Evolutionary conservation across 2,113 vertebrate species (phyloP), one percentile per base, ranked within the genome.

Genomic region (Myotis lucifugus): DNA sequence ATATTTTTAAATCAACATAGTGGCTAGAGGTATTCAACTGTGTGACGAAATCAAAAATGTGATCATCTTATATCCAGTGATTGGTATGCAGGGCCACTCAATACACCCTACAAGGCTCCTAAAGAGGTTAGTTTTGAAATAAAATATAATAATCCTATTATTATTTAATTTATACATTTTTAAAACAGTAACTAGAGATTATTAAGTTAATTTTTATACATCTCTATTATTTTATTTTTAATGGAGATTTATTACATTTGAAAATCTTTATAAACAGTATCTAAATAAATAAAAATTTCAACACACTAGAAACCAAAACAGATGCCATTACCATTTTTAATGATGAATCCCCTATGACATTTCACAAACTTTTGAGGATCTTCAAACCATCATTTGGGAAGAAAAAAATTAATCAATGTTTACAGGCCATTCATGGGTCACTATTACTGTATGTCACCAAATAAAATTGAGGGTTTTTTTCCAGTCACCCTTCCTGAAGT

Each of bases 171-270:
- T 82, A 90, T 27, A 76, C 5, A 76, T 77, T 89, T 86, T n/a
- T 5, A 82, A 83, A 83, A 76, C 14, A 89, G 15, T 74, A 87
- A 69, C 74, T 85, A 54, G 37, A 87, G 11, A 42, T 66, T 23
- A 82, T 61, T 94, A 76, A 64, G 40, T 88, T 50, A 76, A 77
- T 70, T 56, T 61, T 54, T 70, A 72, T 72, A 1, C 4, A 50
- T 72, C 19, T 88, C 29, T 76, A 19, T 52, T 19, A 40, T 37
- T 89, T 93, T 88, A 64, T 93, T 95, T 85, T 70, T 50, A 86
- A 64, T 64, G 21, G 34, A 88, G 6, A 40, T n/a, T 8, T 37
- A 90, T 73, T 64, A 69, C 2, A 78, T 92, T 76, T 54, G 50
- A 46, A 48, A 78, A 73, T 69, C 21, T 59, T 81, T 78, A 42